Conservation (phyloP, 2,797 vertebrate species). For the Sebastes reedi region DNA sequence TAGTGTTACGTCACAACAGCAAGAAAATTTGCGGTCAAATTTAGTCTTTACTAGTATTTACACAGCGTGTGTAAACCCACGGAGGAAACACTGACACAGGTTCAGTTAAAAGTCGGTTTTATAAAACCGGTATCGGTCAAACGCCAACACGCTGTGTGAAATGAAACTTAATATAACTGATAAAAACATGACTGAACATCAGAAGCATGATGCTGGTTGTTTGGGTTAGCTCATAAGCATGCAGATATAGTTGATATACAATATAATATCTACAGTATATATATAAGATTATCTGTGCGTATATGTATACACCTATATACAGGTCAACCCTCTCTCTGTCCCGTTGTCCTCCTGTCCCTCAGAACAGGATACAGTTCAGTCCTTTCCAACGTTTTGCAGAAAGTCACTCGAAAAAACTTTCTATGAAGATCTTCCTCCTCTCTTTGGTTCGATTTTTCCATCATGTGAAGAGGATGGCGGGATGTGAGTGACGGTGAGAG, state of each 20-base stretch:
- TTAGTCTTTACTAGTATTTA: not conserved
- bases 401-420: not conserved
- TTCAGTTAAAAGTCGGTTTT: not conserved
- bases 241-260: slow-evolving; percentile 33
- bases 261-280: not conserved
- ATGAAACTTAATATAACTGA: not conserved
- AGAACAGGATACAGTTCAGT: not conserved
- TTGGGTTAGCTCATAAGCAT: slow-evolving; percentile 28
- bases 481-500: not conserved
- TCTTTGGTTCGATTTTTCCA: not conserved
- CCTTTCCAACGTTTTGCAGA: not conserved
- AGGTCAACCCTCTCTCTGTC: slow-evolving; percentile 1
- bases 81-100: not conserved
- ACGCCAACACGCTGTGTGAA: not conserved
- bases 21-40: not conserved
- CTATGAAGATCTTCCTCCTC: not conserved
- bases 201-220: not conserved
- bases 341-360: not conserved
- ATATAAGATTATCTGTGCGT: slow-evolving; percentile 44
- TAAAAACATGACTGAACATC: slow-evolving; percentile 1
- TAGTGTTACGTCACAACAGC: not conserved
- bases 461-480: not conserved
- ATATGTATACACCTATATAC: slow-evolving; percentile 43
- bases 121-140: not conserved
- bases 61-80: too few relatives aligned